Percentiles rank a stretch among this genome's conserved stretches.
These are phyloP conservation scores for Heliothis peltigera DNA, from an alignment of 2,888 invertebrate species.

Conservation along the genomic window DNA sequence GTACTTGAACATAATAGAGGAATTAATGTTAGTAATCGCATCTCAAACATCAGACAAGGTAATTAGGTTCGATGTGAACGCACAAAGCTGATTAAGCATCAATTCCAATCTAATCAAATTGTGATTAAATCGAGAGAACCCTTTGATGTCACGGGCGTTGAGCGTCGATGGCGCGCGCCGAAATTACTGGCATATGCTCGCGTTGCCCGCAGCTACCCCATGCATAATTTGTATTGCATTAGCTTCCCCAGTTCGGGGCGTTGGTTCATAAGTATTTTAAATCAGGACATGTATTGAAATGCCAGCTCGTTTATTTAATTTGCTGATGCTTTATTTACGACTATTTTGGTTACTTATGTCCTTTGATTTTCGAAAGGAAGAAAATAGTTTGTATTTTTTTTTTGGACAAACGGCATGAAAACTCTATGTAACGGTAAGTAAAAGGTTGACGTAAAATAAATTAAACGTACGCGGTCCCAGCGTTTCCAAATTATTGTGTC, in stretches of 20 bases:
- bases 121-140: constrained; percentile 72
- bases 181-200: constrained; percentile 51
- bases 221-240: constrained; percentile 53
- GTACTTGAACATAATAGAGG: constrained; percentile 24
- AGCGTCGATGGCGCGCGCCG: constrained; percentile 41
- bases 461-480: neutral
- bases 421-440: too few relatives aligned
- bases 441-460: neutral
- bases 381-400: neutral
- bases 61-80: constrained; percentile 58
- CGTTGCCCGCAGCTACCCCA: constrained; percentile 45
- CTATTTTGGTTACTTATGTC: constrained; percentile 12
- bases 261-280: constrained; percentile 54
- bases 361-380: neutral
- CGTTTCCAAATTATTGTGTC: constrained; percentile 9
- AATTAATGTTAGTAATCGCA: constrained; percentile 40
- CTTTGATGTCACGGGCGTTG: constrained; percentile 67
- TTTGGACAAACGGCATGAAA: too few relatives aligned
- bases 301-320: constrained; percentile 12
- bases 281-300: constrained; percentile 41
- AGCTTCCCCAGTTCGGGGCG: constrained; percentile 46
- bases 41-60: constrained; percentile 52
- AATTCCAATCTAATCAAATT: constrained; percentile 73
- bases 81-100: constrained; percentile 70
- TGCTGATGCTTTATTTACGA: constrained; percentile 25